A percentile compares a stretch with the other conserved stretches of the same genome.
These are phyloP conservation scores for Drosophila subsilvestris DNA, from an alignment of 2,888 invertebrate genomes.

Conservation along the genomic window DNA sequence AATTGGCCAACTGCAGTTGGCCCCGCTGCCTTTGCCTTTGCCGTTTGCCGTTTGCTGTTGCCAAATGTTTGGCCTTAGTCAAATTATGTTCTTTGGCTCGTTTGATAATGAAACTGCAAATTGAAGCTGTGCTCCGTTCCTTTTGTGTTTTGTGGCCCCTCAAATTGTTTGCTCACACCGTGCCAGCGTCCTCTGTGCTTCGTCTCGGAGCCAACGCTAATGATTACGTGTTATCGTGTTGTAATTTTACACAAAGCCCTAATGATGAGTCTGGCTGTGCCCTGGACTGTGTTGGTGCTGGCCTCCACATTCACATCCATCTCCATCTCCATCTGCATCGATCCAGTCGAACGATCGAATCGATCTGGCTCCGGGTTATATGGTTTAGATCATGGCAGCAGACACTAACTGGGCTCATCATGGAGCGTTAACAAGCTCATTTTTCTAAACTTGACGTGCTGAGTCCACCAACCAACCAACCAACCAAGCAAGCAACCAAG, in stretches of 20 bases:
- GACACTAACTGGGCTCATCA: constrained; percentile 81
- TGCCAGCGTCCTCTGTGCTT: constrained; percentile 16
- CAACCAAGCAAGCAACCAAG: constrained; percentile 34
- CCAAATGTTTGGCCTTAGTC: constrained; percentile 65
- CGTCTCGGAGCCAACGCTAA: constrained; percentile 61
- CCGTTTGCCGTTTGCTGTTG: constrained; percentile 40
- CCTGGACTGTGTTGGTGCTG: neutral
- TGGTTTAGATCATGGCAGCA: constrained; percentile 74
- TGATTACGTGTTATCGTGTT: constrained; percentile 82
- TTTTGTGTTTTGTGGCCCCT: constrained; percentile 24
- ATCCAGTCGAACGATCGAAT: constrained; percentile 44
- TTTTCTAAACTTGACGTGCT: constrained; percentile 77
- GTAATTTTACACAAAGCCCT: constrained; percentile 79
- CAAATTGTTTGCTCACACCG: constrained; percentile 74
- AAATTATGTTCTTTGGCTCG: constrained; percentile 80
- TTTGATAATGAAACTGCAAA: constrained; percentile 76
- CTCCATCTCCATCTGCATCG: constrained; percentile 40
- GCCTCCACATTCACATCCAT: constrained; percentile 31
- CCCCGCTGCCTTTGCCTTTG: constrained; percentile 31
- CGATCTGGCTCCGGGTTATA: constrained; percentile 74
- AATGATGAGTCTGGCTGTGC: constrained; percentile 61
- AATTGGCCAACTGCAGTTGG: constrained; percentile 51
- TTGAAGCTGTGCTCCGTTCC: constrained; percentile 46
- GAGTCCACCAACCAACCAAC: constrained; percentile 52
- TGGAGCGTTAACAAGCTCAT: constrained; percentile 82